phyloP scores from a whole-genome alignment of 1,140 invertebrate species.

The Helicoverpa armigera region DNA sequence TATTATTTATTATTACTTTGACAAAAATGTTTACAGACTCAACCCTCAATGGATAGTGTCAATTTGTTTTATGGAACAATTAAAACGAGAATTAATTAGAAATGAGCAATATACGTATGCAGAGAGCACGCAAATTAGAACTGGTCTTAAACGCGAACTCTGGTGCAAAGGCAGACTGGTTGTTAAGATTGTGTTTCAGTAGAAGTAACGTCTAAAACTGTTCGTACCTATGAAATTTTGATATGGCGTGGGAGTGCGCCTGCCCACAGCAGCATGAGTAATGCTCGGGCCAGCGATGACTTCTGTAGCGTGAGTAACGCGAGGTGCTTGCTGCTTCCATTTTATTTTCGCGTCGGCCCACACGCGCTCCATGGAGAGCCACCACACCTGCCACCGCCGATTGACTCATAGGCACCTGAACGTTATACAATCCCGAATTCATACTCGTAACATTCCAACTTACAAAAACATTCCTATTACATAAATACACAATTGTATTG shows the following conservation, averaged over 20 bases:
- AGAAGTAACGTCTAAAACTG: constrained; percentile 65
- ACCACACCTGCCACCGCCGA: constrained; percentile 78
- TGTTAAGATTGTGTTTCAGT: constrained; percentile 62
- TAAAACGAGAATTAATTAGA: neutral
- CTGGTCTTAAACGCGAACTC: constrained; percentile 20
- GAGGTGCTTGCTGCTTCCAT: constrained; percentile 62
- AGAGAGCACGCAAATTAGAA: neutral
- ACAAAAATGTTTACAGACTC: neutral
- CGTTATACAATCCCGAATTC: constrained; percentile 74
- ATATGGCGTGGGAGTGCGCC: constrained; percentile 74
- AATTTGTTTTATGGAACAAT: neutral
- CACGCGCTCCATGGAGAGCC: constrained; percentile 66
- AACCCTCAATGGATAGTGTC: neutral
- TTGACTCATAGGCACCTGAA: constrained; percentile 78
- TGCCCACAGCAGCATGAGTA: constrained; percentile 78
- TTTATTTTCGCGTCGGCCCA: constrained; percentile 80
- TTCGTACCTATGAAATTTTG: constrained; percentile 74
- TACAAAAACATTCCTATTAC: constrained; percentile 37
- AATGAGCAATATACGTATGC: constrained; percentile 14
- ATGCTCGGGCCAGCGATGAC: constrained; percentile 63
- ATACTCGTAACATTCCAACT: constrained; percentile 66
- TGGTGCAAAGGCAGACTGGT: constrained; percentile 46
- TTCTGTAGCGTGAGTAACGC: constrained; percentile 71
- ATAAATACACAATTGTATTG: constrained; percentile 17
- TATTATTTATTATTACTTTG: neutral